Base-by-base conservation (phyloP, 1,140 invertebrate species). In the Monochamus saltuarius region DNA sequence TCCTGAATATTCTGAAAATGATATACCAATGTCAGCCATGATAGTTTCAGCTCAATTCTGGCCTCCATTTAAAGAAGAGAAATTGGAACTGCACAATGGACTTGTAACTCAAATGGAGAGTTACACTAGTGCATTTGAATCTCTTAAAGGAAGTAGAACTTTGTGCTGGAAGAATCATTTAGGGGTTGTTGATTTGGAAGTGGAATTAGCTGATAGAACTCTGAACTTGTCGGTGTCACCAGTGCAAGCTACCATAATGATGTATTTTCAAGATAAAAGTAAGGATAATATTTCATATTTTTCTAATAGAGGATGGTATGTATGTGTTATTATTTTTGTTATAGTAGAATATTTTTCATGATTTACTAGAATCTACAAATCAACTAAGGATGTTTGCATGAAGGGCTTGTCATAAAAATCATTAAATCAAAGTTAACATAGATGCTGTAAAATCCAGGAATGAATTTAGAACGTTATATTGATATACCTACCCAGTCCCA, bases 11-110 rank as follows among this genome's bases (percentile, higher is more conserved):
- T 81, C 78, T 52, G 74, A 79, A 16, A 75, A 80, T n/a, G 80
- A 85, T 39, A 87, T 95, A 69, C 82, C 85, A 22, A 83, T 90
- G 7, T 89, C 87, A 19, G 89, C 92, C 1, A 86, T 98, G 72
- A 95, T 99, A 61, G 79, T 99, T 8, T 99, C 96, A 0, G 92
- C 94, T n/a, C 95, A 99, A 73, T 99, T 98, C 82, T 99, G 97
- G 97, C 97, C 97, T 1, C 85, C 90, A 14, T 94, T 98, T 61
- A 93, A 97, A 74, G 94, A 97, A 74, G 95, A 98, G 79, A 93
- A 89, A 66, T 79, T 99, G 7, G 89, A 94, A 69, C 74, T 99
- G 36, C 95, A 95, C 4, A 80, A 84, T 19, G 80, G 87, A 67
- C 85, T 98, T 35, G 87, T 91, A 71, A 81, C 88, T 59, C 88